Base-by-base conservation (phyloP, 2,113 vertebrate species). In the Melanerpes aurifrons region DNA sequence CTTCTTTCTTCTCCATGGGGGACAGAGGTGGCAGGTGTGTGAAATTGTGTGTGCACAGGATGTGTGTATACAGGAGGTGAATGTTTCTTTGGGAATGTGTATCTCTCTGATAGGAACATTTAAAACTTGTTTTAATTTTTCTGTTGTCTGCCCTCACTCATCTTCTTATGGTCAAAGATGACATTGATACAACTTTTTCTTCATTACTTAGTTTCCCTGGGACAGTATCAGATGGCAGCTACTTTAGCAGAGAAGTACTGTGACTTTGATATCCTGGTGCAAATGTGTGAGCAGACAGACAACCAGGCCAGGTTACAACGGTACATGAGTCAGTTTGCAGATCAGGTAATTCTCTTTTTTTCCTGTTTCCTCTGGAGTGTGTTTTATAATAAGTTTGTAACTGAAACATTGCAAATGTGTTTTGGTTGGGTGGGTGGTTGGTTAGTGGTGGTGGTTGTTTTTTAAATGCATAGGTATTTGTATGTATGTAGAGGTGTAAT, bases 181-280 rank as follows among this genome's bases (percentile, higher is more conserved):
- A 81, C 9, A 11, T 45, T 76, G 47, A 70, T 68, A 5, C 18
- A 63, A 68, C 37, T 87, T 77, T 79, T 64, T 67, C 22, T 43
- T 85, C 31, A 45, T 94, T 90, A 4, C 18, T 5, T 92, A 99
- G 99, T 99, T 98, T 97, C 98, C n/a, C 95, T 99, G 83, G 98
- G 99, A 57, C 99, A 99, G 96, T 97, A 99, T 93, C 98, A 98
- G 76, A 98, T 98, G 98, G 98, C 98, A 73, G 98, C 99, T 6
- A 97, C 98, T 29, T 96, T 99, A 94, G 99, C 99, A 24, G 99
- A 99, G 97, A 99, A 99, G 74, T 99, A 98, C 96, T 99, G 98
- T 10, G 99, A 99, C 97, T 99, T 99, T 19, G 99, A 99, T 93
- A 98, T 99, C 94, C 98, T 99, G 96, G 99, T 99, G 12, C 99